Evolutionary conservation across 1,140 invertebrate species (phyloP), one percentile per base, ranked within the genome.

Genomic region (Drosophila rhopaloa): DNA sequence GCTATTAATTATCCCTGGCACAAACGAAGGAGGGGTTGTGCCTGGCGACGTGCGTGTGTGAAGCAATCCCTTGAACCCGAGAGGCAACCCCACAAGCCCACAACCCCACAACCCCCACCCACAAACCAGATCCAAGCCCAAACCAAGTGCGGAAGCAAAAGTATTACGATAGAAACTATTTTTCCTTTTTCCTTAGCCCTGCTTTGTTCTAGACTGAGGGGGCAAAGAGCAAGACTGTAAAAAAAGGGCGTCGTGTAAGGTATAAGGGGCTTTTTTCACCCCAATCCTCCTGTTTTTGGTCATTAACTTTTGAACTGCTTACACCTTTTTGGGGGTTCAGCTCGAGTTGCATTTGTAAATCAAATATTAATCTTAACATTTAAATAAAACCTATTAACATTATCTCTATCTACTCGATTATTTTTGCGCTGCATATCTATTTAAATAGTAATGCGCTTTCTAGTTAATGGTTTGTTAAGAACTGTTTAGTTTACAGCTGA

Each of bases 271-370:
- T 4, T 4, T 24, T 43, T 67, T 43, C 62, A 62, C 47, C 54
- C 38, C 44, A 8, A 6, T 9, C 37, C 29, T 16, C 13, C 37
- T 13, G 35, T 71, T 40, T 85, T 90, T 89, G 81, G 85, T 85
- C 85, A 85, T 90, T 85, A 81, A 85, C 84, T 81, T 86, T 90
- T 89, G 75, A 90, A 82, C 81, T 86, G 78, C 59, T 66, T 63
- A 79, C 60, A 67, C 76, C 72, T 86, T 50, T 41, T 32, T 63
- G 59, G 63, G 35, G 40, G 32, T 24, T 29, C n/a, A 24, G 19
- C 29, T 46, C 1, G 6, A 27, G 5, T 62, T 60, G 41, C 50
- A 16, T 16, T 32, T 40, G 59, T 5, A 10, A 59, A n/a, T n/a
- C 11, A 5, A 37, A 37, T 9, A 24, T 46, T 46, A 24, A 4